These are phyloP conservation scores for Sylvilagus bachmani DNA, from an alignment of 2,113 vertebrate genomes.

Conservation along the genomic window DNA sequence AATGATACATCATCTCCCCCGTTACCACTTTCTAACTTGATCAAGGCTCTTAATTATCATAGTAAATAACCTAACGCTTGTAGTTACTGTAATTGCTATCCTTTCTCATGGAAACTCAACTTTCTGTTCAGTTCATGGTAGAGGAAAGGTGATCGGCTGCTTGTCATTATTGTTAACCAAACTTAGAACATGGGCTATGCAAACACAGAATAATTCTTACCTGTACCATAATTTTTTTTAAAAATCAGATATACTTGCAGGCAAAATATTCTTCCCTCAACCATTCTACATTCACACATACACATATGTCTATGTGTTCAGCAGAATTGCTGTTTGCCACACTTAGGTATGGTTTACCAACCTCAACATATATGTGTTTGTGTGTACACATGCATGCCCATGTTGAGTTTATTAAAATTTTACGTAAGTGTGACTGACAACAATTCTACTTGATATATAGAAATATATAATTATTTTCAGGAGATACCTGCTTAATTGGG, in stretches of 20 bases:
- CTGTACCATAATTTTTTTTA: too few relatives aligned
- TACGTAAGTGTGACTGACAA: neutral
- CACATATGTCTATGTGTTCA: too few relatives aligned
- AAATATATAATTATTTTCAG: neutral
- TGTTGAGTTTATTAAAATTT: neutral
- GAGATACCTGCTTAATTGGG: neutral
- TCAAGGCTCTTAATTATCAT: neutral
- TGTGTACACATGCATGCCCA: fast-evolving
- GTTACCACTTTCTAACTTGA: neutral
- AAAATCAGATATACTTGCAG: too few relatives aligned
- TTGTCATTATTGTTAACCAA: neutral
- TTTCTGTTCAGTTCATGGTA: neutral
- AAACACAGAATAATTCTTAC: neutral
- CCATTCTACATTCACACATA: too few relatives aligned
- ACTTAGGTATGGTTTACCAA: too few relatives aligned
- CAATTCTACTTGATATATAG: neutral
- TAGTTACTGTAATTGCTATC: neutral
- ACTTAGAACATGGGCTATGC: neutral
- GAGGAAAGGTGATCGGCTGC: neutral
- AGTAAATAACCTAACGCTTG: neutral
- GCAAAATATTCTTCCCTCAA: too few relatives aligned
- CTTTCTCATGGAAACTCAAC: neutral
- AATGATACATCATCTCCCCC: neutral
- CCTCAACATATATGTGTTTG: neutral
- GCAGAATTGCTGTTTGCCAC: too few relatives aligned